Conservation (phyloP, 2,113 vertebrate species). For the Osmerus eperlanus region DNA sequence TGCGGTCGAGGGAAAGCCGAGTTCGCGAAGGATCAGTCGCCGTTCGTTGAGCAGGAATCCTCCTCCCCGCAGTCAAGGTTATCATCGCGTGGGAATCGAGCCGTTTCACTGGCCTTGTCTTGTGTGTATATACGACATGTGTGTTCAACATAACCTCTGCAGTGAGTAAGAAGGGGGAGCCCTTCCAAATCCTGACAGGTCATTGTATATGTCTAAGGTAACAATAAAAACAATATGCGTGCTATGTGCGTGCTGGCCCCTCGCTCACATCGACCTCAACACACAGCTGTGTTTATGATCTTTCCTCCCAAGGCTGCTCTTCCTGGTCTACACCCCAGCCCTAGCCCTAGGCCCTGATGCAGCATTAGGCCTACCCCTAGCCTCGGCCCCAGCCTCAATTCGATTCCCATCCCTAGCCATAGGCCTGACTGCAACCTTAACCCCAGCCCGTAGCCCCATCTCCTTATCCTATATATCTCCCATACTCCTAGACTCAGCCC, state of each 20-base stretch:
- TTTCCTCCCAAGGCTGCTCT: constrained; percentile 21
- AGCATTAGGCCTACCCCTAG: too few species aligned
- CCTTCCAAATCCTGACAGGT: background rate
- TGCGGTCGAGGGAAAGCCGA: too few species aligned
- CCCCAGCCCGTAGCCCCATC: too few species aligned
- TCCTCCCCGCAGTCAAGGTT: too few species aligned
- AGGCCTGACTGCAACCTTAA: constrained; percentile 11
- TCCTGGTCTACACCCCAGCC: constrained; percentile 4
- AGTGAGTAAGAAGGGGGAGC: background rate
- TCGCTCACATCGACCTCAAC: constrained; percentile 24
- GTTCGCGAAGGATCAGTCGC: too few species aligned
- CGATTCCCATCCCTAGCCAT: constrained; percentile 8
- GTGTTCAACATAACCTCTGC: background rate
- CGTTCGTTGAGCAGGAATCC: too few species aligned
- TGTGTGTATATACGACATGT: constrained; percentile 1
- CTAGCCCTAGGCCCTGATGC: too few species aligned
- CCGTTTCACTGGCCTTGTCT: too few species aligned
- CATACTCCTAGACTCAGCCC: too few species aligned
- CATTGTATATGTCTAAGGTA: constrained; percentile 3
- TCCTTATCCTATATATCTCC: too few species aligned
- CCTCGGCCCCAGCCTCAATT: too few species aligned
- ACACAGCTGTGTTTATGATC: constrained; percentile 56
- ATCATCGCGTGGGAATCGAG: too few species aligned
- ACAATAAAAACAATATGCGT: constrained; percentile 10
- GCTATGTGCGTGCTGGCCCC: constrained; percentile 3